Evolutionary conservation across 1,140 invertebrate species (phyloP).

Genomic region (Leptopilina clavipes): DNA sequence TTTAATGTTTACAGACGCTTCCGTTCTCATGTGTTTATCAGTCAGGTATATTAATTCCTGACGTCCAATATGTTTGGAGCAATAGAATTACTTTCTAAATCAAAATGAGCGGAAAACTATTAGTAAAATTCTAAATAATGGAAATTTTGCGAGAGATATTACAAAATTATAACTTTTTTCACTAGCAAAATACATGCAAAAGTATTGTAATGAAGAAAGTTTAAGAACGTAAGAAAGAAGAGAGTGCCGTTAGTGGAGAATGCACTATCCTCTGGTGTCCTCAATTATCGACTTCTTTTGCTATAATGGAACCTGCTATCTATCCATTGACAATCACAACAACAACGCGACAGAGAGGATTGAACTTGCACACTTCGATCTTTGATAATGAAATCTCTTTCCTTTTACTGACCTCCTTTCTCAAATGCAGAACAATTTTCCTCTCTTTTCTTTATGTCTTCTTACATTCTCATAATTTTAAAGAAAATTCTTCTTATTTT

Average conservation of each 20-base stretch:
- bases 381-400: slow-evolving; percentile 32
- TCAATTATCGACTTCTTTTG: slow-evolving; percentile 4
- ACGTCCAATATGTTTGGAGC: too few species aligned
- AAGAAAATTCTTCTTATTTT: too few species aligned
- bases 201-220: slow-evolving; percentile 15
- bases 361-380: slow-evolving; percentile 22
- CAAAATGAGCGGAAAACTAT: too few species aligned
- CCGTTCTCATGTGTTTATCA: too few species aligned
- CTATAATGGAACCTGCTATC: slow-evolving; percentile 7
- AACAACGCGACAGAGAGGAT: background rate
- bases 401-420: slow-evolving; percentile 18
- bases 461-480: background rate
- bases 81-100: too few species aligned
- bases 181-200: background rate
- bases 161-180: too few species aligned
- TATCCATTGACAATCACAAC: slow-evolving; percentile 2
- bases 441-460: background rate
- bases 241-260: slow-evolving; percentile 26
- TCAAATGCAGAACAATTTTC: slow-evolving; percentile 1
- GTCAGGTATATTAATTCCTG: too few species aligned
- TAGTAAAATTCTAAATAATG: too few species aligned
- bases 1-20: too few species aligned
- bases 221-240: background rate
- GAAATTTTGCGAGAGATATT: too few species aligned
- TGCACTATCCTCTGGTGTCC: background rate